phyloP scores from a whole-genome alignment of 2,113 vertebrate species.

The Cepphus grylle region DNA sequence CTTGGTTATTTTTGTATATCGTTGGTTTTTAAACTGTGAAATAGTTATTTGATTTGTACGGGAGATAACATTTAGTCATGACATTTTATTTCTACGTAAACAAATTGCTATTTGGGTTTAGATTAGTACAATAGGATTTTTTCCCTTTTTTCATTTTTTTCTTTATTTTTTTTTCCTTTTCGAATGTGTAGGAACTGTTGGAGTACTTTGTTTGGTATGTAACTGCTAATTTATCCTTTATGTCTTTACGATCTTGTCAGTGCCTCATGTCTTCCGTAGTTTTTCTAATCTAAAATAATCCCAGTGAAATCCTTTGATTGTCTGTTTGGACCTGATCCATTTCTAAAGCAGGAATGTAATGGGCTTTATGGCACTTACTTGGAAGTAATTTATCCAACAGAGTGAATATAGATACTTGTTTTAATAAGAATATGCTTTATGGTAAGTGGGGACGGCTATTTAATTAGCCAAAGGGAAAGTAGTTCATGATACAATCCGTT shows the following conservation, averaged over 20 bases:
- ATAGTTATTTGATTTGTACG: slow-evolving; percentile 61
- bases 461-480: slow-evolving; percentile 90
- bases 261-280: slow-evolving; percentile 82
- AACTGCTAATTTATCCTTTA: slow-evolving; percentile 87
- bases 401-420: slow-evolving; percentile 91
- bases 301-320: slow-evolving; percentile 97
- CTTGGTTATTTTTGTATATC: background rate
- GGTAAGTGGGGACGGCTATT: slow-evolving; percentile 88
- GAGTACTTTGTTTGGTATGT: slow-evolving; percentile 79
- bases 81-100: slow-evolving; percentile 72
- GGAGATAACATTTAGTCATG: slow-evolving; percentile 63
- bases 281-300: slow-evolving; percentile 98
- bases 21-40: slow-evolving; percentile 61
- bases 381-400: slow-evolving; percentile 89
- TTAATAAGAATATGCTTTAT: slow-evolving; percentile 94
- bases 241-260: slow-evolving; percentile 87
- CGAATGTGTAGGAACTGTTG: slow-evolving; percentile 32
- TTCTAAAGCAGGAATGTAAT: slow-evolving; percentile 90
- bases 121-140: slow-evolving; percentile 64
- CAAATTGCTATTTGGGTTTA: slow-evolving; percentile 64
- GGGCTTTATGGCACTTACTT: slow-evolving; percentile 93
- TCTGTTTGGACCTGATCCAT: slow-evolving; percentile 95
- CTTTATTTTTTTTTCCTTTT: background rate
- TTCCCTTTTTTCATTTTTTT: background rate
- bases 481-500: slow-evolving; percentile 83